Conservation (phyloP, 1,140 invertebrate species). For the Drosophila pallidifrons region DNA sequence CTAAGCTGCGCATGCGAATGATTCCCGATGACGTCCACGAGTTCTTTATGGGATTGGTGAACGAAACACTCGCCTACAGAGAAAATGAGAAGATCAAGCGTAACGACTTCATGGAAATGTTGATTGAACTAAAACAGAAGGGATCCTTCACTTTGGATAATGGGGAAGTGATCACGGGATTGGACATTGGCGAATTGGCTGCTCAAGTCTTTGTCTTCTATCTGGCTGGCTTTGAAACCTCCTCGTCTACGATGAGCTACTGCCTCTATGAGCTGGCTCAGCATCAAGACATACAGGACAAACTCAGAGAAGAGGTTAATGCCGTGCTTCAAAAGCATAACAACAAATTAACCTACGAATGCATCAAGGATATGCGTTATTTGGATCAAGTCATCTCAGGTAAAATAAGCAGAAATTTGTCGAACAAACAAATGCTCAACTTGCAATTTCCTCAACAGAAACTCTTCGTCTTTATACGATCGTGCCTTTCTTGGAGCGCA, state of each 20-base stretch:
- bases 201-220: slow-evolving; percentile 86
- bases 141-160: slow-evolving; percentile 19
- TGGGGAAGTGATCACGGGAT: slow-evolving; percentile 38
- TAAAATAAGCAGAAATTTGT: background rate
- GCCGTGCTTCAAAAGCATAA: slow-evolving; percentile 84
- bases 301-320: slow-evolving; percentile 83
- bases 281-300: slow-evolving; percentile 86
- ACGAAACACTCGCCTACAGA: slow-evolving; percentile 62
- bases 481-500: slow-evolving; percentile 86
- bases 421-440: background rate
- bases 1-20: slow-evolving; percentile 51
- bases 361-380: slow-evolving; percentile 86
- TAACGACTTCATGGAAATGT: slow-evolving; percentile 85
- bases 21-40: slow-evolving; percentile 83
- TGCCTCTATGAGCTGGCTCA: slow-evolving; percentile 86
- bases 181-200: slow-evolving; percentile 58
- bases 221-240: slow-evolving; percentile 88
- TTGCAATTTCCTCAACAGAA: slow-evolving; percentile 82
- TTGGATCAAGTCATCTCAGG: slow-evolving; percentile 84
- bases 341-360: slow-evolving; percentile 85
- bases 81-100: slow-evolving; percentile 57
- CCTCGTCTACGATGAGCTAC: slow-evolving; percentile 86
- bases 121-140: slow-evolving; percentile 85
- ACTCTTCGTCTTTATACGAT: slow-evolving; percentile 89
- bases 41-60: slow-evolving; percentile 79